Evolutionary conservation across 2,797 vertebrate species (phyloP).

Genomic region (Esox lucius): DNA sequence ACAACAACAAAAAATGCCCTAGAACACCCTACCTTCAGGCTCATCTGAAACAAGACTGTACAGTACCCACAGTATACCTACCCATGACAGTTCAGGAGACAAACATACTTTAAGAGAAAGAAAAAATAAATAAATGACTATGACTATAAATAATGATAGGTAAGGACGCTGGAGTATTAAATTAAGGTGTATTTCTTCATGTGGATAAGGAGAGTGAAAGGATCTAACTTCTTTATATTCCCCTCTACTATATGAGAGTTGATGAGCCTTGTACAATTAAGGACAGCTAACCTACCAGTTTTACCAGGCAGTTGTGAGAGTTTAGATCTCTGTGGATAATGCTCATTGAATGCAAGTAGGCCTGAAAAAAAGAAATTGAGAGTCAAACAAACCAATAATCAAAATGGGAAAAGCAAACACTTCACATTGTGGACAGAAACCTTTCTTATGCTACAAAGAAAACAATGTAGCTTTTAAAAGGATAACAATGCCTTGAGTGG

Average conservation of each 20-base stretch:
- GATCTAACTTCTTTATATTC: not conserved
- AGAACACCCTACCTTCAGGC: not conserved
- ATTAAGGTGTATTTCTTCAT: not conserved
- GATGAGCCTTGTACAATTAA: not conserved
- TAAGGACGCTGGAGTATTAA: not conserved
- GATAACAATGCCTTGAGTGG: not conserved
- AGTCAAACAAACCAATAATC: not conserved
- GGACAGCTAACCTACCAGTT: slow-evolving; percentile 79
- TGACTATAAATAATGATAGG: not conserved
- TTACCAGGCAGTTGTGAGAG: slow-evolving; percentile 94
- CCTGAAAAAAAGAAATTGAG: slow-evolving; percentile 60
- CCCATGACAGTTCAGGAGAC: not conserved
- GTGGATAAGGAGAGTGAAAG: not conserved
- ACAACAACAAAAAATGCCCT: not conserved
- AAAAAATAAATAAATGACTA: too few relatives aligned
- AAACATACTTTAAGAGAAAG: not conserved
- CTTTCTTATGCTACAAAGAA: not conserved
- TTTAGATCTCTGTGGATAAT: slow-evolving; percentile 97
- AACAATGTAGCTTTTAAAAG: too few relatives aligned
- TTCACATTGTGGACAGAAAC: not conserved
- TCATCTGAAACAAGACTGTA: not conserved
- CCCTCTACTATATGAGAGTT: not conserved
- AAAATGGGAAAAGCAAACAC: not conserved
- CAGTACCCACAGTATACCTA: not conserved
- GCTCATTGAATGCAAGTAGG: slow-evolving; percentile 93